phyloP scores from a whole-genome alignment of 2,113 vertebrate species.

The Ageneiosus marmoratus region DNA sequence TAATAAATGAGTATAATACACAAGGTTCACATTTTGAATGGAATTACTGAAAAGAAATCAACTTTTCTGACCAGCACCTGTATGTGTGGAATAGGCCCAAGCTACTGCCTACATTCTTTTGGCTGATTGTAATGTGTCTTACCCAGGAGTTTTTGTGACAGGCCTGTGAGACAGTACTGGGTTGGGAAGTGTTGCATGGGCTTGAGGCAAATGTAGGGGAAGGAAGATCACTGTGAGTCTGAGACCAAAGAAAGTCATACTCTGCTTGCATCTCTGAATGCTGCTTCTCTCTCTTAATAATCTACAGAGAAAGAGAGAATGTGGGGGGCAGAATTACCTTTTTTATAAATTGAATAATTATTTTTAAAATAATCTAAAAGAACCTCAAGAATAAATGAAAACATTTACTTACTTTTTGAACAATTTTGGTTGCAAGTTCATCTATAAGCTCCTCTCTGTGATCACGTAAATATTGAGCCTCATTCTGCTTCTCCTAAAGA shows the following conservation, averaged over 20 bases:
- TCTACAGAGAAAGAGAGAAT: slow-evolving; percentile 68
- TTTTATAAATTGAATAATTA: not conserved
- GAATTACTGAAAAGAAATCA: no score
- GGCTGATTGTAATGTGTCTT: slow-evolving; percentile 58
- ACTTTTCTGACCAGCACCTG: not conserved
- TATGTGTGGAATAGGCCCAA: not conserved
- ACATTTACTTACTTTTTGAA: slow-evolving; percentile 85
- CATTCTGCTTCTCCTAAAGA: slow-evolving; percentile 92
- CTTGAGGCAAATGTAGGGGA: slow-evolving; percentile 56
- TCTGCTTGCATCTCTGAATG: slow-evolving; percentile 78
- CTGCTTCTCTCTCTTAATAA: slow-evolving; percentile 86
- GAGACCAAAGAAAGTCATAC: slow-evolving; percentile 79
- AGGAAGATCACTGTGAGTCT: slow-evolving; percentile 62
- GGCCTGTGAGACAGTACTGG: slow-evolving; percentile 58
- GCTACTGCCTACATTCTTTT: not conserved
- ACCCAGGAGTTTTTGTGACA: slow-evolving; percentile 77
- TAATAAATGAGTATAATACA: no score
- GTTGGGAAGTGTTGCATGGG: not conserved
- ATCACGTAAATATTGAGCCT: slow-evolving; percentile 90
- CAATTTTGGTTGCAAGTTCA: slow-evolving; percentile 91
- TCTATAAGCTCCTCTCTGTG: slow-evolving; percentile 96
- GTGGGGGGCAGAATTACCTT: not conserved
- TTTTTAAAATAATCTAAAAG: not conserved
- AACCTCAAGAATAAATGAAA: not conserved
- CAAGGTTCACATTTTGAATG: no score